Evolutionary conservation across 2,113 vertebrate genomes (phyloP).

Genomic region (Rattus norvegicus): DNA sequence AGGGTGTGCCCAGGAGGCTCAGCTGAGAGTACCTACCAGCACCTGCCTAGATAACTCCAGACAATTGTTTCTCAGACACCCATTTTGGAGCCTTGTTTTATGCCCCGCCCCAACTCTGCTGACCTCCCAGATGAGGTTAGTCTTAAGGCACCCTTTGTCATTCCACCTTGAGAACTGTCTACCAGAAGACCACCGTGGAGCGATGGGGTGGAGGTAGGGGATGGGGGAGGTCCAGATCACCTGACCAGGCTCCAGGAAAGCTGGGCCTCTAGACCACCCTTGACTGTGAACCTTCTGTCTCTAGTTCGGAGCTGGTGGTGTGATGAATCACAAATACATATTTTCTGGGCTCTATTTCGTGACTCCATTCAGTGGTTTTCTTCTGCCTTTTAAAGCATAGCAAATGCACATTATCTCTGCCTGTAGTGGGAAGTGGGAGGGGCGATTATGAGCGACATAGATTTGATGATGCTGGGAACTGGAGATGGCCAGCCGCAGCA

Average conservation of each 20-base stretch:
- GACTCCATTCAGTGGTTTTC: not conserved
- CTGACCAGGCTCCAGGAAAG: not conserved
- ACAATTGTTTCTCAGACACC: not conserved
- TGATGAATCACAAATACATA: not conserved
- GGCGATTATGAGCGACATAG: not conserved
- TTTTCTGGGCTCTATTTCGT: not conserved
- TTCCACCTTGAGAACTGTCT: not conserved
- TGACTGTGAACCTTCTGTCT: not conserved
- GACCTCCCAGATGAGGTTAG: not conserved
- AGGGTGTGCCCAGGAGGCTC: not conserved
- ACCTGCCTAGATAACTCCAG: not conserved
- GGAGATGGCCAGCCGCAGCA: not conserved
- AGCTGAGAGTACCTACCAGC: not conserved
- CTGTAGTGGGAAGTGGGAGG: too few relatives aligned
- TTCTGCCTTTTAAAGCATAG: not conserved
- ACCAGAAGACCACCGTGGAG: not conserved
- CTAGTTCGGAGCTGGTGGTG: not conserved
- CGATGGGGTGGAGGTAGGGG: not conserved
- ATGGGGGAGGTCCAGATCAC: not conserved
- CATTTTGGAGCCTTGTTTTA: not conserved
- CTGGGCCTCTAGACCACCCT: not conserved
- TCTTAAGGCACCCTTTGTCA: not conserved
- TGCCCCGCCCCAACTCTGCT: not conserved
- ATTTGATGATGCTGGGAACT: too few relatives aligned
- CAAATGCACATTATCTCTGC: not conserved